Evolutionary conservation across 2,113 vertebrate genomes (phyloP), one percentile per base, ranked within the genome.

Genomic region (Heloderma charlesbogerti): DNA sequence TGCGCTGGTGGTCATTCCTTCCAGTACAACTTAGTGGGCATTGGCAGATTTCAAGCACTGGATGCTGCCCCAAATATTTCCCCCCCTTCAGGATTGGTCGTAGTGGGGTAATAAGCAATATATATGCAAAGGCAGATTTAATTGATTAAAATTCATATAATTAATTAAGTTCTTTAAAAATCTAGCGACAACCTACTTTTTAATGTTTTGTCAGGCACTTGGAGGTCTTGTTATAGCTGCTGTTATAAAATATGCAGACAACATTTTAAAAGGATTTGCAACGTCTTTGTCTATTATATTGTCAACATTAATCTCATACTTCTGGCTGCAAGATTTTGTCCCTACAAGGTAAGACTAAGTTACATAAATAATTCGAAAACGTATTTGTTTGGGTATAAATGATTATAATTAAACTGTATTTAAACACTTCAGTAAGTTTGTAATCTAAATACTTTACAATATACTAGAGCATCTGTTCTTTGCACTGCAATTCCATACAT

Each of bases 161-260:
- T 40, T 15, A 60, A 29, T 31, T 79, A 29, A 84, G 13, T 13
- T 51, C 4, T 63, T n/a, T 8, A 25, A 84, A 72, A 20, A 40
- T 72, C 60, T 63, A 9, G 27, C 83, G 51, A 89, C 37, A 54
- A 27, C 8, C 37, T 66, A 45, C 9, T 71, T 67, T 86, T 57
- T 8, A 57, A 80, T 86, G 27, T 95, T 92, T 97, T 96, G 96
- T 45, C 96, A 99, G 99, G 99, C 99, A 91, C 97, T 99, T 90
- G 99, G 99, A 84, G 99, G 99, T 79, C 97, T 99, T 95, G 99
- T 99, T 88, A 98, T 99, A 95, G 99, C 99, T 88, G 99, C 99
- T 92, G 99, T 99, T 95, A 99, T 99, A 97, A 99, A 99, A 96
- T 99, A 99, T 18, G 99, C 99, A 0, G 99, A 99, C 97, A 99